Evolutionary conservation across 2,888 invertebrate species (phyloP), one percentile per base, ranked within the genome.

Genomic region (Xestia ashworthii): DNA sequence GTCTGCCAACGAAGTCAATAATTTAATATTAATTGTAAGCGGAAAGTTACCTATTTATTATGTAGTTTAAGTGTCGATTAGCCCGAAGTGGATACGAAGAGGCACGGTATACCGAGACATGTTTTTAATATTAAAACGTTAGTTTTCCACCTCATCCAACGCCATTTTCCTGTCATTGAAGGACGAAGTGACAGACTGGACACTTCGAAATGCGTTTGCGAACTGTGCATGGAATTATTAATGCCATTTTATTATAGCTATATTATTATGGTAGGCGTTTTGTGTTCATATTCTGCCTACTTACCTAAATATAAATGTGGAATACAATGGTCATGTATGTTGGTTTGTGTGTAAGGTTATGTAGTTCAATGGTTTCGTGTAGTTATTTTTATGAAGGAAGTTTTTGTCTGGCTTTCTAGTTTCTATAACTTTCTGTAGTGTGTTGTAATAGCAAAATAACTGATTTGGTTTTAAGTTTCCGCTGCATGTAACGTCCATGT

Each of bases 81-180:
- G 85, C 58, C 60, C 81, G 88, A 87, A 88, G 84, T 86, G 82
- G 66, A 71, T 83, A 79, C 78, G 79, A 78, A 84, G 81, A 84
- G 83, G 86, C 88, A 89, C 81, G 87, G 85, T 71, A 80, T 80
- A 80, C 62, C 73, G 66, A 87, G 83, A 91, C 92, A 90, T 90
- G 89, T 88, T 89, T 92, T 92, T 90, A 93, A 93, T 94, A 93
- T 93, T 93, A 91, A 93, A 91, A 91, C 92, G 88, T 88, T 88
- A 92, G 94, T 94, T 94, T 95, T 93, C 94, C 94, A 91, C 89
- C 85, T 89, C 91, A 92, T 90, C 89, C 89, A 89, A 88, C 86
- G 90, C 90, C 93, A 95, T 95, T 95, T 95, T 95, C 95, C 95
- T 95, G 95, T 91, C 93, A 89, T 76, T 90, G 93, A 93, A 95